Conservation (phyloP, 2,113 vertebrate genomes). For the Lathamus discolor region DNA sequence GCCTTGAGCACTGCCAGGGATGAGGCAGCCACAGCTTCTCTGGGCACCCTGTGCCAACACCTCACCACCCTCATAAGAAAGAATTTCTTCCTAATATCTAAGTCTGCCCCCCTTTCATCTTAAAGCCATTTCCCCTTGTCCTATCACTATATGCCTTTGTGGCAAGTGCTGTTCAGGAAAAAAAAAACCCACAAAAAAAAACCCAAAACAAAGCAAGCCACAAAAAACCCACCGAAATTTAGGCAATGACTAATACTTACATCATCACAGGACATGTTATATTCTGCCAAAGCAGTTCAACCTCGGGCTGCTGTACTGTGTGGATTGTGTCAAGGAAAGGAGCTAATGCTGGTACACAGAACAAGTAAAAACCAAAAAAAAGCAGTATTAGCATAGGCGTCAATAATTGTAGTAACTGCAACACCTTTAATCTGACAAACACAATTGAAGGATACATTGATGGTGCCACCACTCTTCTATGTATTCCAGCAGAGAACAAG, state of each 20-base stretch:
- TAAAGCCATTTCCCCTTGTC: no score
- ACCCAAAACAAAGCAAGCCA: no score
- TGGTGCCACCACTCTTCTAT: constrained; percentile 96
- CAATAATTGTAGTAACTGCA: not conserved
- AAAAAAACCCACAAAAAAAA: not conserved
- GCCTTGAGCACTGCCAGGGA: no score
- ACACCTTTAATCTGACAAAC: not conserved
- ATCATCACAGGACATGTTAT: constrained; percentile 99
- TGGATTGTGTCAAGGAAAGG: constrained; percentile 75
- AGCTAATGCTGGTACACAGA: not conserved
- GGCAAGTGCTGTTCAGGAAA: not conserved
- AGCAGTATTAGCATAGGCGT: not conserved
- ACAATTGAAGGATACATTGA: constrained; percentile 93
- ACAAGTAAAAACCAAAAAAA: not conserved
- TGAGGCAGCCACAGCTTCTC: no score
- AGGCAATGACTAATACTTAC: constrained; percentile 77
- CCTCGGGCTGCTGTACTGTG: constrained; percentile 94
- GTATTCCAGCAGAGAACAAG: constrained; percentile 98
- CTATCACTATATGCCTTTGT: no score
- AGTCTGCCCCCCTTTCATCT: no score
- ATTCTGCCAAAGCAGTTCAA: constrained; percentile 95
- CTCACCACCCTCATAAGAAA: no score
- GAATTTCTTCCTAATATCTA: no score
- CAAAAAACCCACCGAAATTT: not conserved
- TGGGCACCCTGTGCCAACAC: no score